Evolutionary conservation across 2,797 vertebrate species (phyloP), one percentile per base, ranked within the genome.

Genomic region (Gobionotothen gibberifrons): DNA sequence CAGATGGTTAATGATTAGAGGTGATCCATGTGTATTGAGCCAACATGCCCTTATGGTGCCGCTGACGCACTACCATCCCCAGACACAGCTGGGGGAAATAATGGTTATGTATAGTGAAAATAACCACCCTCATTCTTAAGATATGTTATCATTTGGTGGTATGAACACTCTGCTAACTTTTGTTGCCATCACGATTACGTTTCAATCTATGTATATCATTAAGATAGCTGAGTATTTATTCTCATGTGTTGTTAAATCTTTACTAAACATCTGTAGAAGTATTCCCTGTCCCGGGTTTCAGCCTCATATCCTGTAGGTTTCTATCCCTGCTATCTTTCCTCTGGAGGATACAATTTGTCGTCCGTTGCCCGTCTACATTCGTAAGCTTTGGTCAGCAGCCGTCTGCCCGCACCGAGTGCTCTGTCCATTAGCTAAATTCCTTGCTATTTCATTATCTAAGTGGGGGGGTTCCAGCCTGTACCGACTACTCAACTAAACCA

Each of bases 401-500:
- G 71, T 69, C 85, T 76, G 48, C 64, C 66, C 42, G 12, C 74
- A 51, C 70, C 22, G 15, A 83, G 71, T 70, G 46, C 85, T 74
- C 64, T 73, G 52, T 26, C 85, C 92, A 93, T 94, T 92, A 92
- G 83, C 58, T 52, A 87, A 78, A 90, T 84, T 85, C 63, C 47
- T 32, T 56, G 57, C 81, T 85, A 83, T 85, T 93, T 92, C 82
- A 91, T 93, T 91, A 92, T 88, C 78, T 75, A 85, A 89, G 82
- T 84, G 74, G 76, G 61, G 80, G 69, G 61, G 70, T 55, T 78
- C 40, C 69, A 61, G 42, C 58, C 64, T 9, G 1, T 54, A 49
- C 72, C 68, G 78, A 46, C 66, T 17, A 53, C 72, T 78, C 72
- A 21, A 65, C 63, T 53, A 53, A 75, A 84, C 75, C 86, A 71